Evolutionary conservation across 1,140 invertebrate genomes (phyloP).

Genomic region (Drosophila mojavensis): DNA sequence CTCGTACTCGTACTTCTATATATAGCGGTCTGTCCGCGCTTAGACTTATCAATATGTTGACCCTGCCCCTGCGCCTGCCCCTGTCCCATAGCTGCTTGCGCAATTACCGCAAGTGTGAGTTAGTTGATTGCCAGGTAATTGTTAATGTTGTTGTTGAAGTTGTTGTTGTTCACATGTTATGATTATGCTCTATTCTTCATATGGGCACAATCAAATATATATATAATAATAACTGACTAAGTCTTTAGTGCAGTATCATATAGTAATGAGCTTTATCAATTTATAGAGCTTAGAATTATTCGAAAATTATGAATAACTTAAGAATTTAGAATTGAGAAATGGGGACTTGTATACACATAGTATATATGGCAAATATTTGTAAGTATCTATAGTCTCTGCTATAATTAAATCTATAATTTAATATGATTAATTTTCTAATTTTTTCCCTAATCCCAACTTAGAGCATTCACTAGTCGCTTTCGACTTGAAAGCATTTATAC

Average conservation of each 20-base stretch:
- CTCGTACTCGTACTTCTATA: conserved; percentile 33
- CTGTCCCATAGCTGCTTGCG: conserved; percentile 17
- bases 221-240: too few species aligned
- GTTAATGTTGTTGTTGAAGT: conserved; percentile 3
- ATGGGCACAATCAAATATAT: too few species aligned
- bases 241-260: too few species aligned
- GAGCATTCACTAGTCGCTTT: conserved; percentile 28
- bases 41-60: conserved; percentile 7
- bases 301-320: too few species aligned
- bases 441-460: neutral
- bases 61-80: neutral
- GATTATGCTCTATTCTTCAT: conserved; percentile 9
- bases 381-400: too few species aligned
- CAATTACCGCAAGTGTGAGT: conserved; percentile 31
- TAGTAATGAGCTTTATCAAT: too few species aligned
- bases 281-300: too few species aligned
- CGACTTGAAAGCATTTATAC: neutral
- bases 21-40: conserved; percentile 52
- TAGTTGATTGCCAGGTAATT: conserved; percentile 21
- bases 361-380: too few species aligned
- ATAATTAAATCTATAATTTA: too few species aligned
- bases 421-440: too few species aligned
- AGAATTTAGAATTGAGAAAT: too few species aligned
- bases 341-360: too few species aligned
- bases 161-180: conserved; percentile 16